These are phyloP conservation scores for Agriotes lineatus DNA, from an alignment of 2,888 invertebrate genomes.

Conservation along the genomic window DNA sequence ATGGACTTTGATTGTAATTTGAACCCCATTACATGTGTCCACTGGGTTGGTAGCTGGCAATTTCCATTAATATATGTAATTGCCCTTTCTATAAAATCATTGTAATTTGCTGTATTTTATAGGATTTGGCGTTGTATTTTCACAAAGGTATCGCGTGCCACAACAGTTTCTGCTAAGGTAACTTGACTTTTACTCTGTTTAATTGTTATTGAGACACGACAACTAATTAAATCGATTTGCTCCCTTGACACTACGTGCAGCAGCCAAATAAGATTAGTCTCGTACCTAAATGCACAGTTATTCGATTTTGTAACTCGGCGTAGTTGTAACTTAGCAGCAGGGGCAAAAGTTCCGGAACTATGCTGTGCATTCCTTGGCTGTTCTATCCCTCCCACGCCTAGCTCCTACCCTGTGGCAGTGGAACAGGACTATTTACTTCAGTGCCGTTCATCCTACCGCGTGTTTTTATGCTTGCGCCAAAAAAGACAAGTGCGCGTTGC, in stretches of 20 bases:
- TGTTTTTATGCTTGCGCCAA: slow-evolving; percentile 22
- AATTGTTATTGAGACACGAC: too few relatives aligned
- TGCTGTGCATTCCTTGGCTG: slow-evolving; percentile 14
- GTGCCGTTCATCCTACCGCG: slow-evolving; percentile 23
- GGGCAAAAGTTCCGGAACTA: slow-evolving; percentile 26
- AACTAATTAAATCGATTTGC: too few relatives aligned
- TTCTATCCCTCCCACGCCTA: slow-evolving; percentile 17
- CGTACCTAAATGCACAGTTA: slow-evolving; percentile 3
- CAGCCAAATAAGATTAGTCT: not conserved
- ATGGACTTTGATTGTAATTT: too few relatives aligned
- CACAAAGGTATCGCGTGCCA: too few relatives aligned
- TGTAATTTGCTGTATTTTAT: too few relatives aligned
- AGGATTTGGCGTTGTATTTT: too few relatives aligned
- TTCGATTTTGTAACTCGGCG: not conserved
- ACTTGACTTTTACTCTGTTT: too few relatives aligned
- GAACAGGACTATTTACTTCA: slow-evolving; percentile 34
- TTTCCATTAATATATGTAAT: too few relatives aligned
- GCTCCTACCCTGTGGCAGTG: slow-evolving; percentile 4
- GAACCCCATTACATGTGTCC: too few relatives aligned
- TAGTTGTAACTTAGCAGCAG: not conserved
- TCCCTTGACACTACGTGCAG: not conserved
- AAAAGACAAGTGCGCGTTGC: slow-evolving; percentile 12
- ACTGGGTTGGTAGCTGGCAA: too few relatives aligned
- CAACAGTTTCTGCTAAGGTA: too few relatives aligned
- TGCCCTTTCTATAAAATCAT: too few relatives aligned